Evolutionary conservation across 2,797 vertebrate genomes (phyloP).

Genomic region (Champsocephalus gunnari): DNA sequence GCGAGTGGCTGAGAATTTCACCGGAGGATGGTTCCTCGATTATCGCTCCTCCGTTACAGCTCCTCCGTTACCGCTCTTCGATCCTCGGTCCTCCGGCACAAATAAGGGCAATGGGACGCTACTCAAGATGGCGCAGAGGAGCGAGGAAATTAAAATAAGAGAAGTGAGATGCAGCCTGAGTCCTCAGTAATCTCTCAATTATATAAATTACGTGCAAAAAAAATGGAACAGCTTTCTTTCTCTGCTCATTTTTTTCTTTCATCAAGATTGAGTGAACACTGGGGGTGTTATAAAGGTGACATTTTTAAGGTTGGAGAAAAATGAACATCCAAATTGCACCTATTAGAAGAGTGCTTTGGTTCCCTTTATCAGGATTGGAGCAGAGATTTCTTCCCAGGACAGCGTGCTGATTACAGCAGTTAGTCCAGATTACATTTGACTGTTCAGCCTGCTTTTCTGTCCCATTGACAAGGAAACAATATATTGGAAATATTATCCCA

Average conservation of each 20-base stretch:
- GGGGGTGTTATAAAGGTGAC: conserved; percentile 27
- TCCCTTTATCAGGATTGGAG: conserved; percentile 39
- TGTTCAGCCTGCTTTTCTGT: conserved; percentile 37
- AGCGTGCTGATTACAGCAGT: conserved; percentile 63
- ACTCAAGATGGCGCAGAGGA: too few relatives aligned
- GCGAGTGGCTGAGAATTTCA: too few relatives aligned
- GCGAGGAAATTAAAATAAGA: too few relatives aligned
- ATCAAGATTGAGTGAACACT: conserved; percentile 16
- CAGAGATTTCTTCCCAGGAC: conserved; percentile 42
- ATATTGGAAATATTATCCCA: conserved; percentile 30
- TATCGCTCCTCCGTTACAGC: too few relatives aligned
- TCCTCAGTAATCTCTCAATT: conserved; percentile 45
- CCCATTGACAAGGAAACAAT: conserved; percentile 55
- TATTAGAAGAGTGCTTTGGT: conserved; percentile 37
- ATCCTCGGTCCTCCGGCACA: too few relatives aligned
- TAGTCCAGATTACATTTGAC: conserved; percentile 58
- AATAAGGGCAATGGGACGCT: too few relatives aligned
- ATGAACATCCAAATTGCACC: conserved; percentile 42
- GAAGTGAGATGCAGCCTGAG: too few relatives aligned
- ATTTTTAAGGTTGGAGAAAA: conserved; percentile 44
- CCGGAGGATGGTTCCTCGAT: too few relatives aligned
- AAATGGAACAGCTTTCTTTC: conserved; percentile 15
- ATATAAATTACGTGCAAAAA: conserved; percentile 41
- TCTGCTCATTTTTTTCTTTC: neutral
- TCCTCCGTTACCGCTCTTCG: too few relatives aligned